Base-by-base conservation (phyloP, 2,888 invertebrate species). In the Myathropa florea region DNA sequence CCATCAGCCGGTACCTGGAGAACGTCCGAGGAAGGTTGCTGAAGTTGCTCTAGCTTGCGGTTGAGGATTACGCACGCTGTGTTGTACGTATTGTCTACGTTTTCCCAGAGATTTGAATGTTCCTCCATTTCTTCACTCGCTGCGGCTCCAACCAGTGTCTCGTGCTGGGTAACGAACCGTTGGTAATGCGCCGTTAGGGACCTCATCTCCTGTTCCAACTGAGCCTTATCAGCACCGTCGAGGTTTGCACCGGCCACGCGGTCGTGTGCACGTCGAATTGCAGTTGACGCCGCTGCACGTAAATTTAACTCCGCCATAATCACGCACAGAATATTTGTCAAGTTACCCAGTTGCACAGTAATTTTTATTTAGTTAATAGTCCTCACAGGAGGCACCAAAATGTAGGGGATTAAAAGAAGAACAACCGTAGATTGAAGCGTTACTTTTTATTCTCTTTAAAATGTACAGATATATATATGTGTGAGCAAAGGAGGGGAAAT, bases 331-430 rank as follows among this genome's bases (percentile, higher is more conserved):
- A 60, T 14, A 4, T 12, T 26, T 14, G n/a, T 0, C 3, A 28
- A 26, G 30, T 23, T 7, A n/a, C 30, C 10, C 4, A 28, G 9
- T 4, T 24, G 21, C 1, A 23, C 23, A 1, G 12, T 9, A 21
- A 36, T 21, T 3, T 23, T 21, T 3, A 64, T 21, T 10, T 26
- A 57, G 4, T 6, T 1, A 30, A 33, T 55, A 28, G 4, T 57
- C 75, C 57, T 65, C 57, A 65, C 65, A 75, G 65, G 65, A 57
- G 75, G 75, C 75, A 65, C 75, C 65, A 75, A 75, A 68, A 57
- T 68, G 68, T 57, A 46, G 65, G 65, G 65, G 26, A 63, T 63
- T 18, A 63, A 65, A 46, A 28, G 28, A 28, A 28, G 28, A 28
- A 28, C 28, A 3, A 28, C 28, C 28, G n/a, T n/a, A n/a, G n/a